Conservation (phyloP, 2,888 invertebrate species). For the Camponotus fellah region DNA sequence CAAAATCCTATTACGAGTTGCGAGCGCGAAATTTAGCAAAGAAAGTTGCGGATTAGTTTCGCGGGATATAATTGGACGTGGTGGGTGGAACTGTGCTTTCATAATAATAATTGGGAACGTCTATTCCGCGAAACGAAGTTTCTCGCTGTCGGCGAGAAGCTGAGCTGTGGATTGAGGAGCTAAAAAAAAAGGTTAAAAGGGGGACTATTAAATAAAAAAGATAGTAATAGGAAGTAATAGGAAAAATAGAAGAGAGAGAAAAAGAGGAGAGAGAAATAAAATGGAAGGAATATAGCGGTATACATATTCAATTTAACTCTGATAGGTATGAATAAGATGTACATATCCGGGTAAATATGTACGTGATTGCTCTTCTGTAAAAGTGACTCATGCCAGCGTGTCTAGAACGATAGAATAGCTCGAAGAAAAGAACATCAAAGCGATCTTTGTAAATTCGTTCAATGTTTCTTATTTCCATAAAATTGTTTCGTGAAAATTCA, state of each 20-base stretch:
- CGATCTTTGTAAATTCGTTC: slow-evolving; percentile 55
- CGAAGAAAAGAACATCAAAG: slow-evolving; percentile 62
- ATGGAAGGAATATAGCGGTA: slow-evolving; percentile 54
- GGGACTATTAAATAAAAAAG: not conserved
- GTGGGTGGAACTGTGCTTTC: slow-evolving; percentile 68
- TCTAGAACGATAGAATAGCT: slow-evolving; percentile 53
- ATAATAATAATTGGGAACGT: slow-evolving; percentile 72
- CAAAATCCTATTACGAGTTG: slow-evolving; percentile 74
- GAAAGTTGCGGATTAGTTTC: slow-evolving; percentile 77
- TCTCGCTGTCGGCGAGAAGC: slow-evolving; percentile 33
- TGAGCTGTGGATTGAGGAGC: slow-evolving; percentile 29
- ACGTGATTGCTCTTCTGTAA: slow-evolving; percentile 60
- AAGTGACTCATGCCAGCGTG: slow-evolving; percentile 59
- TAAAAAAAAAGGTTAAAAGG: slow-evolving; percentile 12
- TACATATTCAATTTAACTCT: slow-evolving; percentile 67
- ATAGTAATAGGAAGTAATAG: not conserved
- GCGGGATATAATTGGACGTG: slow-evolving; percentile 72
- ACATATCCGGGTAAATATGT: slow-evolving; percentile 59
- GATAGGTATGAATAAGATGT: slow-evolving; percentile 64
- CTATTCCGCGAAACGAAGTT: slow-evolving; percentile 61
- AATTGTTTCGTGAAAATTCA: slow-evolving; percentile 46
- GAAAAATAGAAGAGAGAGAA: slow-evolving; percentile 31
- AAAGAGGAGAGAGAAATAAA: slow-evolving; percentile 47
- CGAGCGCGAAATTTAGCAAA: slow-evolving; percentile 65
- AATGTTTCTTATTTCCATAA: slow-evolving; percentile 50